These are phyloP conservation scores for Spinibarbus caldwelli DNA, from an alignment of 2,797 vertebrate genomes.

Conservation along the genomic window DNA sequence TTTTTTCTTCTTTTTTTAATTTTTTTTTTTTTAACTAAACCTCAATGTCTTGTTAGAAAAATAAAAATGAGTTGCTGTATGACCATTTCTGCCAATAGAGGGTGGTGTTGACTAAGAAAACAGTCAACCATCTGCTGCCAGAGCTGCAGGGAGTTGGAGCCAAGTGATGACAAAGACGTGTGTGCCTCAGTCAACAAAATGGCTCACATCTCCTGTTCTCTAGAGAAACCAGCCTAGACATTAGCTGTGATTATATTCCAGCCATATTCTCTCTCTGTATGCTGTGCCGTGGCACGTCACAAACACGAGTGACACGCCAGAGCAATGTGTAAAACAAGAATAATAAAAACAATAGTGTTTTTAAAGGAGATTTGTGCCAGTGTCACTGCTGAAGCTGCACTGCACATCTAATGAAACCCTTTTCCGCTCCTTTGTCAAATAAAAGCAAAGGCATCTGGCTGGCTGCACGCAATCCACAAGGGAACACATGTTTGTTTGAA, in stretches of 20 bases:
- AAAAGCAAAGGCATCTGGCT: conserved; percentile 1
- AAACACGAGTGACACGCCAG: neutral
- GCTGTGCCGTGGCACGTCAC: neutral
- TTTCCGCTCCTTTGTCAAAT: conserved; percentile 8
- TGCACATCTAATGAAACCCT: neutral
- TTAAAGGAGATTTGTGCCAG: neutral
- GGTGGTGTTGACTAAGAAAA: conserved; percentile 69
- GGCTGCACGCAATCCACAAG: neutral
- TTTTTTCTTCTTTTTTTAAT: neutral
- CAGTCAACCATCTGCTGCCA: neutral
- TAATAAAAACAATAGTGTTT: conserved; percentile 3
- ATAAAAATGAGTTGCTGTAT: neutral
- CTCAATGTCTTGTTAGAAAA: neutral
- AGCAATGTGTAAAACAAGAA: neutral
- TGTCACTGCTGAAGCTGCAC: too few relatives aligned
- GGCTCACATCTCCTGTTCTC: conserved; percentile 58
- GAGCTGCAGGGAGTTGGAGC: conserved; percentile 56
- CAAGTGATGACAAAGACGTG: conserved; percentile 63
- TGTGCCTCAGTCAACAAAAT: conserved; percentile 63
- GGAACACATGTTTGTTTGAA: conserved; percentile 25
- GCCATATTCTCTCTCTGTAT: conserved; percentile 32
- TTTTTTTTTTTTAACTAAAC: neutral
- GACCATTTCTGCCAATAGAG: conserved; percentile 68
- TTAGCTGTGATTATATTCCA: conserved; percentile 61
- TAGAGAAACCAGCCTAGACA: conserved; percentile 60